A percentile compares a stretch with the other conserved stretches of the same genome.
These are phyloP conservation scores for Chymomyza costata DNA, from an alignment of 1,140 invertebrate species.

Conservation along the genomic window DNA sequence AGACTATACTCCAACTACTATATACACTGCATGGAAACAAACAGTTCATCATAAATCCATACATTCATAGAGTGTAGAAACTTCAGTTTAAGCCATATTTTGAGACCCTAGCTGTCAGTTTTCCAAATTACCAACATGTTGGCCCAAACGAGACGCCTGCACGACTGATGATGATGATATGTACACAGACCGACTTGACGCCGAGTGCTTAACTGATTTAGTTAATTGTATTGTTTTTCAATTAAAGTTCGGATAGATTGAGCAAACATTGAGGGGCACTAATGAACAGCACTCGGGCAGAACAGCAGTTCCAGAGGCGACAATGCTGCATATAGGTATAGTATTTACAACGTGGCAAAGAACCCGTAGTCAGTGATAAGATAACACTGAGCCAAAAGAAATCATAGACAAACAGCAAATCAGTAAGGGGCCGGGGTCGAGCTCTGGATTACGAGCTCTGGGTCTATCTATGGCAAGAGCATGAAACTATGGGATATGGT, in stretches of 20 bases:
- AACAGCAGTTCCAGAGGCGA: neutral
- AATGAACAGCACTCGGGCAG: neutral
- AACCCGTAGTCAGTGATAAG: constrained; percentile 26
- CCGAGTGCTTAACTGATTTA: constrained; percentile 72
- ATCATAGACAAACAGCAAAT: too few species aligned
- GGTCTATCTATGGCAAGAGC: too few species aligned
- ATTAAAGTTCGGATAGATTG: constrained; percentile 71
- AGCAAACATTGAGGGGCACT: constrained; percentile 41
- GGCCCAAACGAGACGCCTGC: constrained; percentile 5
- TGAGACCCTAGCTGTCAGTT: too few species aligned
- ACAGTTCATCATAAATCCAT: too few species aligned
- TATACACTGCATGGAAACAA: too few species aligned
- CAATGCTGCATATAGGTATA: constrained; percentile 15
- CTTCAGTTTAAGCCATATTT: too few species aligned
- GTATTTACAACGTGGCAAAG: constrained; percentile 26
- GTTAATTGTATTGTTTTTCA: constrained; percentile 74
- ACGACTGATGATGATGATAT: constrained; percentile 38
- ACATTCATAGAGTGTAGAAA: too few species aligned
- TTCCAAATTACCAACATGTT: too few species aligned
- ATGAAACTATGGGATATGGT: constrained; percentile 1
- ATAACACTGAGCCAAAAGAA: constrained; percentile 30
- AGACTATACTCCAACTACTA: too few species aligned
- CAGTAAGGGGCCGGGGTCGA: too few species aligned
- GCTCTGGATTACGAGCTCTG: too few species aligned
- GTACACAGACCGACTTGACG: constrained; percentile 31